A percentile compares a stretch with the other conserved stretches of the same genome.
Evolutionary conservation across 1,140 invertebrate species (phyloP).

Genomic region (Camponotus vicinus): DNA sequence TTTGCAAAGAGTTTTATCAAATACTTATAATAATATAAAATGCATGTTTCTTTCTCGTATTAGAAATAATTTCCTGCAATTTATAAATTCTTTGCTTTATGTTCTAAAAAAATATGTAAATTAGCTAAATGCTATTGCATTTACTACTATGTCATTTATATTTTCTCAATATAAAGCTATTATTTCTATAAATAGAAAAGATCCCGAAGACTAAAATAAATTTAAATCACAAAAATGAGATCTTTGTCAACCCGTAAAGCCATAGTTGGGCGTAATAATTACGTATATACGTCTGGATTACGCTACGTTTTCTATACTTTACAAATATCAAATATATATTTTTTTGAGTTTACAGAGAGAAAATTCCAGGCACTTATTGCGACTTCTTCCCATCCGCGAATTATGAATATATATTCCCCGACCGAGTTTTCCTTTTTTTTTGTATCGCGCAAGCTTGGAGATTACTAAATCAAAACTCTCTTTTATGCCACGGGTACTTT

Average conservation of each 20-base stretch:
- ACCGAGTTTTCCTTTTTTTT: not conserved
- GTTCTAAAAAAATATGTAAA: not conserved
- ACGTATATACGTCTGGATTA: not conserved
- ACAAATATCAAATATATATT: not conserved
- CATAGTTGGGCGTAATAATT: not conserved
- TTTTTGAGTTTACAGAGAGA: not conserved
- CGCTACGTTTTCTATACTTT: not conserved
- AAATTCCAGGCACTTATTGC: not conserved
- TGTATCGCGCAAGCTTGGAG: not conserved
- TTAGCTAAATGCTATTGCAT: constrained; percentile 4
- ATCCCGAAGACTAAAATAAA: not conserved
- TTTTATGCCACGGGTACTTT: not conserved
- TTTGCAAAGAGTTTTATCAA: not conserved
- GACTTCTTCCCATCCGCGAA: not conserved
- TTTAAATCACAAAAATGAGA: not conserved
- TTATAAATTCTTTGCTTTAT: not conserved
- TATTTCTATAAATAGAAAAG: constrained; percentile 1
- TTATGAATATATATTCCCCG: not conserved
- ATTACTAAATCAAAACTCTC: constrained; percentile 30
- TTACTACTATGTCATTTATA: constrained; percentile 2
- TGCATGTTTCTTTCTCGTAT: not conserved
- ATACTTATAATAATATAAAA: not conserved
- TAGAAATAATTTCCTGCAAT: not conserved
- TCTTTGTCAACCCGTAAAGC: not conserved
- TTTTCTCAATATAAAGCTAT: not conserved